Conservation (phyloP, 2,888 invertebrate species). For the Drosophila yooni region DNA sequence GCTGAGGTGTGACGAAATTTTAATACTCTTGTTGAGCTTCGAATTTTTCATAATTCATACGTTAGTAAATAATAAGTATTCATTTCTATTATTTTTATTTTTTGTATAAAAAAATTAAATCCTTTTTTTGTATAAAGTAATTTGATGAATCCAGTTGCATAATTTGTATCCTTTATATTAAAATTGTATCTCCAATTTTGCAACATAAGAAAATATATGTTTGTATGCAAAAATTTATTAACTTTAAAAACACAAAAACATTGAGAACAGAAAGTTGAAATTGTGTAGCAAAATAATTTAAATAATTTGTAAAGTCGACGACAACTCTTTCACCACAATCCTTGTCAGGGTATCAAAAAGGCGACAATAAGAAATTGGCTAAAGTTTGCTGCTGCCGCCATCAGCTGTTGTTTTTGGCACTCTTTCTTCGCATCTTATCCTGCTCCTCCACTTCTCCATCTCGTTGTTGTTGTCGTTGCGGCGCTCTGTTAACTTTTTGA, state of each 20-base stretch:
- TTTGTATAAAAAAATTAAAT: not conserved
- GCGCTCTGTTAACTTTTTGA: constrained; percentile 44
- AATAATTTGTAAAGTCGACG: not conserved
- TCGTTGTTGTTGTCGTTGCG: constrained; percentile 11
- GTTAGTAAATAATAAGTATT: not conserved
- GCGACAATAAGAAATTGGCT: constrained; percentile 64
- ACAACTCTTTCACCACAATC: not conserved
- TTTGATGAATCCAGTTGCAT: not conserved
- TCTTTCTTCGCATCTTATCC: not conserved
- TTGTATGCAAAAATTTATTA: not conserved
- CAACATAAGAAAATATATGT: not conserved
- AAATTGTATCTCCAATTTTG: not conserved
- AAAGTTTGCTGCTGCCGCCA: constrained; percentile 56
- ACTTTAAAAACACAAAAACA: not conserved
- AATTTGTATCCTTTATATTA: not conserved
- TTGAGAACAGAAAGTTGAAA: not conserved
- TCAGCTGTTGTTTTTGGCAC: constrained; percentile 16
- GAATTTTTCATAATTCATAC: not conserved
- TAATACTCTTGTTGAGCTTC: constrained; percentile 2
- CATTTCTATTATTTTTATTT: not conserved
- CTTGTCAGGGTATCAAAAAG: not conserved
- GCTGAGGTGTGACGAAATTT: not conserved
- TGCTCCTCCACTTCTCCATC: not conserved
- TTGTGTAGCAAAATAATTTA: not conserved
- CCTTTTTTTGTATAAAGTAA: not conserved